These are phyloP conservation scores for Cranoglanis bouderius DNA, from an alignment of 2,113 vertebrate genomes.

Conservation along the genomic window DNA sequence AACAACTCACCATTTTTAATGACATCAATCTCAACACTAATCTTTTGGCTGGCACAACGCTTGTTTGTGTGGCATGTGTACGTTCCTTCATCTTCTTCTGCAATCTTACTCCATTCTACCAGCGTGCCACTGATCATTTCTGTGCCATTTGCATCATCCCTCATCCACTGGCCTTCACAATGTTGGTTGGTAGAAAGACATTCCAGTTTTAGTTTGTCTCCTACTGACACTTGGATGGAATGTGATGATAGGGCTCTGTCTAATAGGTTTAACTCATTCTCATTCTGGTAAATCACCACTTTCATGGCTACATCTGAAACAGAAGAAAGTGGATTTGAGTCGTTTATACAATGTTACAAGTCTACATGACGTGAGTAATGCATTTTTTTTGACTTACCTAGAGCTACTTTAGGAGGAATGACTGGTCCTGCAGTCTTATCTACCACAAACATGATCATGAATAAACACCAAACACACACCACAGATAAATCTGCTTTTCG, in stretches of 20 bases:
- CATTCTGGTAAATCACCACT: slow-evolving; percentile 27
- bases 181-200: slow-evolving; percentile 32
- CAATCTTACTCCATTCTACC: slow-evolving; percentile 39
- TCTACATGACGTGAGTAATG: not conserved
- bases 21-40: slow-evolving; percentile 46
- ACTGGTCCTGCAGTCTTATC: slow-evolving; percentile 7
- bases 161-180: slow-evolving; percentile 50
- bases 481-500: not conserved
- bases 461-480: not conserved
- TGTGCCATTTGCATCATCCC: slow-evolving; percentile 28
- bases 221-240: slow-evolving; percentile 42
- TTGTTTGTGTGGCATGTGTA: slow-evolving; percentile 48
- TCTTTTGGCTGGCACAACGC: slow-evolving; percentile 15
- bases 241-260: not conserved
- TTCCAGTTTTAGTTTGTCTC: slow-evolving; percentile 40
- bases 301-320: slow-evolving; percentile 45
- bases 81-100: slow-evolving; percentile 42
- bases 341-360: not conserved
- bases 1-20: slow-evolving; percentile 45
- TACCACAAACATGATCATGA: not conserved
- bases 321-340: not conserved
- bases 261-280: not conserved
- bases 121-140: not conserved
- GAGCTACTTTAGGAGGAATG: not conserved
- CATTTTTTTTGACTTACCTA: slow-evolving; percentile 29